Conservation (phyloP, 2,888 invertebrate species). For the Apomyelois bistriatella region DNA sequence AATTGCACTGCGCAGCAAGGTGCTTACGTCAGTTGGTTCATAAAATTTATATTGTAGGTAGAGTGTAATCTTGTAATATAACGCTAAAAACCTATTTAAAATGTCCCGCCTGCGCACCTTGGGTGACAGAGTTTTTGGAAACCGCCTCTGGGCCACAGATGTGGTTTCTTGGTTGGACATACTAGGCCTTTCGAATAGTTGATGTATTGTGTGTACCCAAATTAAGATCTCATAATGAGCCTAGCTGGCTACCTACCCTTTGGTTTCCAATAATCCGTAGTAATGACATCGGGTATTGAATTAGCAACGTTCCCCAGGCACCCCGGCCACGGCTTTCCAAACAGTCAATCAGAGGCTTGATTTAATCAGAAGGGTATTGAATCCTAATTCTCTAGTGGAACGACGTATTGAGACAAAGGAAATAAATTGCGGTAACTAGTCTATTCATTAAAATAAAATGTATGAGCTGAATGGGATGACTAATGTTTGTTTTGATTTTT, state of each 20-base stretch:
- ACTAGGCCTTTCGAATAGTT: no score
- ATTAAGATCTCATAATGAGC: not conserved
- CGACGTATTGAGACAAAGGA: not conserved
- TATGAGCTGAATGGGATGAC: not conserved
- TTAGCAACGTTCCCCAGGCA: not conserved
- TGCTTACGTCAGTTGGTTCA: no score
- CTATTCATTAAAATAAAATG: not conserved
- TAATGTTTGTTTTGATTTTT: no score
- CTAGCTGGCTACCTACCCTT: not conserved
- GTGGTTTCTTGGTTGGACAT: no score
- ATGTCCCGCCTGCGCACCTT: no score
- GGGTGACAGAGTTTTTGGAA: no score
- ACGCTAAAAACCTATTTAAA: not conserved
- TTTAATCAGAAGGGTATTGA: conserved; percentile 6
- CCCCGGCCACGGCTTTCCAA: not conserved
- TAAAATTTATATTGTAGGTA: no score
- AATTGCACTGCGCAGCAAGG: no score
- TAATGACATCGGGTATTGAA: conserved; percentile 7
- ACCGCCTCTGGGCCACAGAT: no score
- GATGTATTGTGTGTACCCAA: not conserved
- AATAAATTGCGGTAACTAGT: not conserved
- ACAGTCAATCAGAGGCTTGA: conserved; percentile 8
- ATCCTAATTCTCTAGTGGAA: not conserved
- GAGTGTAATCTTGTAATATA: no score
- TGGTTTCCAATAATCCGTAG: conserved; percentile 4